Conservation (phyloP, 2,113 vertebrate genomes). For the Cheirogaleus medius region DNA sequence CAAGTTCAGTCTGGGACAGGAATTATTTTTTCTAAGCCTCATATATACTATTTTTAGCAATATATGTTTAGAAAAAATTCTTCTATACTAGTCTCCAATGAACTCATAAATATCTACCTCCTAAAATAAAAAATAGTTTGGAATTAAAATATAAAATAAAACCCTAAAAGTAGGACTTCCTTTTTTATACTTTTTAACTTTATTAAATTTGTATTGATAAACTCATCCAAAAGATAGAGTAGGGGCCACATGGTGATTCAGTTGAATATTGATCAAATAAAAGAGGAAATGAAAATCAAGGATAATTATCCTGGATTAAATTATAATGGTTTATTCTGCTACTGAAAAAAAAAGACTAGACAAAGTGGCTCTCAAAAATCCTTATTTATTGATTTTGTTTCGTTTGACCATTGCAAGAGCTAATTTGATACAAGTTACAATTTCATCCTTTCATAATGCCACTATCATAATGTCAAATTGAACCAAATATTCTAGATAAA, state of each 20-base stretch:
- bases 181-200: neutral
- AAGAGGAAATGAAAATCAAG: neutral
- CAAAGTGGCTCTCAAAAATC: neutral
- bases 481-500: constrained; percentile 6
- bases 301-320: neutral
- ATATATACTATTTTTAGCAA: constrained; percentile 12
- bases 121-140: constrained; percentile 34
- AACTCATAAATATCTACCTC: neutral
- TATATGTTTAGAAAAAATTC: neutral
- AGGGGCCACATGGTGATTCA: neutral
- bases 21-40: constrained; percentile 39
- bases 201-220: neutral
- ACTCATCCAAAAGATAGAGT: neutral
- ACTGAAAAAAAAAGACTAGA: neutral
- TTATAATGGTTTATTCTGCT: neutral
- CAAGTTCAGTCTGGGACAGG: neutral
- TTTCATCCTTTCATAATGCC: neutral
- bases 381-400: constrained; percentile 23
- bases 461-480: neutral
- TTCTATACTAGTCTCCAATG: neutral
- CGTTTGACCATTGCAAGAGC: neutral
- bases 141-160: constrained; percentile 29
- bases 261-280: neutral
- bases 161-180: neutral
- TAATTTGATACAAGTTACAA: neutral